Evolutionary conservation across 2,888 invertebrate genomes (phyloP).

Genomic region (Pteria penguin): DNA sequence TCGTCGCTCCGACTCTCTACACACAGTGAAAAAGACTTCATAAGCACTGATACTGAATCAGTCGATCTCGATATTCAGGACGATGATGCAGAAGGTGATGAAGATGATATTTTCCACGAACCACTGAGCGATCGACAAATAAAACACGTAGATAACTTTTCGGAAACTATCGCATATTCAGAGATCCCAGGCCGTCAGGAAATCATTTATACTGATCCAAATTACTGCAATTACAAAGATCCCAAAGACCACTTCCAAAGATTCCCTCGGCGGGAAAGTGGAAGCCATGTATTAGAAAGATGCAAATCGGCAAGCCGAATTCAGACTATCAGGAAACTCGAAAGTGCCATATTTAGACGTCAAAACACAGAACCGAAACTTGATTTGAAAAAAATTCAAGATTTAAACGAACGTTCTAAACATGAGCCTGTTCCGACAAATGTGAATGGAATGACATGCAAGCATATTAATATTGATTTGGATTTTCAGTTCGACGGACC

Average conservation of each 20-base stretch:
- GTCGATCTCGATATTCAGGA: background rate
- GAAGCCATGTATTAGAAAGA: slow-evolving; percentile 14
- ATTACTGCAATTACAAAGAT: background rate
- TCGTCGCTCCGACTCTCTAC: background rate
- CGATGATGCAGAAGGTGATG: background rate
- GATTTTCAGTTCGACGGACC: slow-evolving; percentile 5
- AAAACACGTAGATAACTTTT: slow-evolving; percentile 10
- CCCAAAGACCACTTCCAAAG: background rate
- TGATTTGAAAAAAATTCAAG: slow-evolving; percentile 11
- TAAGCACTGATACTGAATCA: background rate
- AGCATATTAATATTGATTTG: slow-evolving; percentile 57
- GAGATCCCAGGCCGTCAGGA: background rate
- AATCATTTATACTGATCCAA: background rate
- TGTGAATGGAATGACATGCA: slow-evolving; percentile 49
- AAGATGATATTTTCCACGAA: slow-evolving; percentile 1
- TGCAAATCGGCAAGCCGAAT: slow-evolving; percentile 32
- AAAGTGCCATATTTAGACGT: slow-evolving; percentile 31
- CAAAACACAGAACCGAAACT: slow-evolving; percentile 41
- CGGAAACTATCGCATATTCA: slow-evolving; percentile 21
- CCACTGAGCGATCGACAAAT: slow-evolving; percentile 23
- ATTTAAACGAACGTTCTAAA: slow-evolving; percentile 23
- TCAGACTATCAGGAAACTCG: slow-evolving; percentile 35
- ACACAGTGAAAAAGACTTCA: background rate
- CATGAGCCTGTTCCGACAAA: slow-evolving; percentile 25
- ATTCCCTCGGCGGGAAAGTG: background rate